Evolutionary conservation across 1,140 invertebrate genomes (phyloP).

Genomic region (Zaprionus ghesquierei): DNA sequence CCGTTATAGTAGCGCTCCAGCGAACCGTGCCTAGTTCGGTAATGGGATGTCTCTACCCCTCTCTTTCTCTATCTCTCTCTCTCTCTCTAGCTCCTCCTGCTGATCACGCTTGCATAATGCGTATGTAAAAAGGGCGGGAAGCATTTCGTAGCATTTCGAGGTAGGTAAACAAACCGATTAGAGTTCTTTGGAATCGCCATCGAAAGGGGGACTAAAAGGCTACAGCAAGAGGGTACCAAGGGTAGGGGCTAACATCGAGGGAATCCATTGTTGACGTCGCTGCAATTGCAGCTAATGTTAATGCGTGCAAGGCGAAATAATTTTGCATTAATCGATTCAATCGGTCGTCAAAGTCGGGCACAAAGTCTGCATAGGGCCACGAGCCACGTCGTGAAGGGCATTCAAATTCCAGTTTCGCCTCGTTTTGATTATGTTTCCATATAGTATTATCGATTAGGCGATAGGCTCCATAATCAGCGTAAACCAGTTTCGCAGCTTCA

Average conservation of each 20-base stretch:
- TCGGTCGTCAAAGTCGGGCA: constrained; percentile 25
- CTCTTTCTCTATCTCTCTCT: neutral
- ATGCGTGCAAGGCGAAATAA: constrained; percentile 48
- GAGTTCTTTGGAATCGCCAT: constrained; percentile 54
- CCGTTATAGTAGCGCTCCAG: neutral
- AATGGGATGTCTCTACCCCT: neutral
- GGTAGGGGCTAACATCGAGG: neutral
- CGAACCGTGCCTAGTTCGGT: neutral
- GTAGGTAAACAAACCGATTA: constrained; percentile 65
- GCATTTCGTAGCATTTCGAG: constrained; percentile 26
- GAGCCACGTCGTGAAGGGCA: constrained; percentile 57
- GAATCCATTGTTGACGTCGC: constrained; percentile 33
- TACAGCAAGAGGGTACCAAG: neutral
- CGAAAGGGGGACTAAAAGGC: neutral
- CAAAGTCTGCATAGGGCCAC: constrained; percentile 49
- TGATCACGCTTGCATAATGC: constrained; percentile 57
- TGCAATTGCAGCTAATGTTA: constrained; percentile 73
- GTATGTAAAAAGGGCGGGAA: constrained; percentile 71
- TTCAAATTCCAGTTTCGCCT: constrained; percentile 19
- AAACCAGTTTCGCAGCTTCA: constrained; percentile 61
- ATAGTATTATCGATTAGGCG: constrained; percentile 11
- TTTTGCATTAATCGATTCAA: constrained; percentile 67
- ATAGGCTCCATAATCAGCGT: constrained; percentile 6
- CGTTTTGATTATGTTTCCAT: constrained; percentile 39
- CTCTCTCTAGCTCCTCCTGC: neutral